Evolutionary conservation across 2,797 vertebrate genomes (phyloP).

Genomic region (Macropodus opercularis): DNA sequence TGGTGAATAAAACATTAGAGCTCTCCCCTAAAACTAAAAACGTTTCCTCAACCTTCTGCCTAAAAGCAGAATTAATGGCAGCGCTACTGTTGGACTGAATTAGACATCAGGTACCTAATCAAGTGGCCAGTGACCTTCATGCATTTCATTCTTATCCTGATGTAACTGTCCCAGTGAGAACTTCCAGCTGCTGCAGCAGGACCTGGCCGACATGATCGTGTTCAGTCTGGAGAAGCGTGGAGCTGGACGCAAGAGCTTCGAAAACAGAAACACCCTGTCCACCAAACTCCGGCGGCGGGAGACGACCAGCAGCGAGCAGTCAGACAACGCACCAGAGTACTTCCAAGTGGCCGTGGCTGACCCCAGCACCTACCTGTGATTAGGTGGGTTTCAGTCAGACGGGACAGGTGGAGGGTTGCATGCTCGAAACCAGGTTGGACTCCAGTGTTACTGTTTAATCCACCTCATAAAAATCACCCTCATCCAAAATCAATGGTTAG

Average conservation of each 20-base stretch:
- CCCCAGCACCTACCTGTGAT: slow-evolving; percentile 78
- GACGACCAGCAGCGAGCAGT: slow-evolving; percentile 71
- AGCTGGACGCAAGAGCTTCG: slow-evolving; percentile 58
- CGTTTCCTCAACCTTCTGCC: no score
- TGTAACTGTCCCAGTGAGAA: slow-evolving; percentile 85
- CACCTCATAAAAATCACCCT: no score
- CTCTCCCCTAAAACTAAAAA: no score
- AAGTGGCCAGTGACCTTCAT: no score
- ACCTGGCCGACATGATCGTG: slow-evolving; percentile 92
- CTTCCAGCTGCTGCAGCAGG: slow-evolving; percentile 91
- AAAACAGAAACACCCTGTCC: slow-evolving; percentile 76
- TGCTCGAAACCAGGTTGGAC: no score
- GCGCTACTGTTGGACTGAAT: no score
- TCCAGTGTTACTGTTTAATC: no score
- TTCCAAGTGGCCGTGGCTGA: slow-evolving; percentile 88
- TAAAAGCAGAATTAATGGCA: no score
- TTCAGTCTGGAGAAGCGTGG: slow-evolving; percentile 83
- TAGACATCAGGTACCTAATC: no score
- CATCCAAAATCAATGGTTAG: background rate
- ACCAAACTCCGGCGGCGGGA: slow-evolving; percentile 82
- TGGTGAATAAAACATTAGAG: no score
- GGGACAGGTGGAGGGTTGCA: background rate
- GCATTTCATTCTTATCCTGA: no score
- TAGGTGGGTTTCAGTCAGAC: background rate
- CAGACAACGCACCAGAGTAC: slow-evolving; percentile 86